These are phyloP conservation scores for Drosophila ercepeae DNA, from an alignment of 1,140 invertebrate genomes.

Conservation along the genomic window DNA sequence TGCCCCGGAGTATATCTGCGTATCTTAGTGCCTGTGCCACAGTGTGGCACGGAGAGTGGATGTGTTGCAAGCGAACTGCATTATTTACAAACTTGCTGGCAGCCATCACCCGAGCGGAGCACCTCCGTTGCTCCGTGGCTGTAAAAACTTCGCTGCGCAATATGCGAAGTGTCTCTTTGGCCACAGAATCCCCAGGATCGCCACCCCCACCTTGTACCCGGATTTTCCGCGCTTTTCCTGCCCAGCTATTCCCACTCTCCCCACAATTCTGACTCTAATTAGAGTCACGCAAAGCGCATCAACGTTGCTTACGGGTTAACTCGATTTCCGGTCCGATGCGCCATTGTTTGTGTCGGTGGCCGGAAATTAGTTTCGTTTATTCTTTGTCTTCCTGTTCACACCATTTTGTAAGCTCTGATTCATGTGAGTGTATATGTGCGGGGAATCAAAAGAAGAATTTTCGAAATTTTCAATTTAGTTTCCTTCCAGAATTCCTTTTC, in stretches of 20 bases:
- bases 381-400: conserved; percentile 36
- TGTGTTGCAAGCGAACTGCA: conserved; percentile 44
- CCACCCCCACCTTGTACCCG: background rate
- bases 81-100: conserved; percentile 71
- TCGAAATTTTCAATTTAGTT: background rate
- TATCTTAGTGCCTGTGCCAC: background rate
- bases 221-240: background rate
- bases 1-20: background rate
- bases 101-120: conserved; percentile 18
- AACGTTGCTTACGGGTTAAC: conserved; percentile 45
- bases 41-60: conserved; percentile 14
- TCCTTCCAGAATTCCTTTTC: no score
- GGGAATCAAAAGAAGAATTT: background rate
- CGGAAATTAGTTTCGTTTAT: conserved; percentile 81
- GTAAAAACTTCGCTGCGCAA: conserved; percentile 50
- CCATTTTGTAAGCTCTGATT: conserved; percentile 19
- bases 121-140: conserved; percentile 37
- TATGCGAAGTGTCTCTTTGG: conserved; percentile 22
- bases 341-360: conserved; percentile 58
- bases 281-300: conserved; percentile 54
- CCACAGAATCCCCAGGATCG: background rate
- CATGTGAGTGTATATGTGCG: background rate
- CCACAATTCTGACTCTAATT: conserved; percentile 51
- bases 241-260: background rate
- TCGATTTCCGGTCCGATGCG: conserved; percentile 72